Percentiles rank a stretch among this genome's conserved stretches.
These are phyloP conservation scores for Cavia porcellus DNA, from an alignment of 2,113 vertebrate genomes.

Conservation along the genomic window DNA sequence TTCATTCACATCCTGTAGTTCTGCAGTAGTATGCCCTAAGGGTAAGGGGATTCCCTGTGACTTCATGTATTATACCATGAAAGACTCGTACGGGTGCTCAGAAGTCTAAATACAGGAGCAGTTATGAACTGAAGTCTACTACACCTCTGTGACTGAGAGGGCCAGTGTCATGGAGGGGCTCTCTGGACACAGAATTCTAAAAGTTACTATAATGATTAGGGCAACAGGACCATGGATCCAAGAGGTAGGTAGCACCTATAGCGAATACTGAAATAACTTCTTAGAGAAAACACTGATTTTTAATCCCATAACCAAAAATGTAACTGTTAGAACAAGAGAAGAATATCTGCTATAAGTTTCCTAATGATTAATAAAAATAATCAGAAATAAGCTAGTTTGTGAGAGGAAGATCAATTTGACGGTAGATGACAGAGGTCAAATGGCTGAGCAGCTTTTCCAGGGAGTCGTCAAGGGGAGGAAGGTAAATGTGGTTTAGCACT, in stretches of 20 bases:
- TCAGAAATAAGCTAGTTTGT: not conserved
- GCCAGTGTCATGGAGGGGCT: conserved; percentile 72
- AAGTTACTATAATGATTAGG: conserved; percentile 22
- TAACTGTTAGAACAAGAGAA: conserved; percentile 23
- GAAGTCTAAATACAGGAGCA: conserved; percentile 65
- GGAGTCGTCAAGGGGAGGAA: not conserved
- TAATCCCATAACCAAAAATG: not conserved
- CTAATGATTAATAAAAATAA: conserved; percentile 25
- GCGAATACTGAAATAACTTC: conserved; percentile 53
- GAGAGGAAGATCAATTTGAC: not conserved
- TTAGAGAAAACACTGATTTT: conserved; percentile 40
- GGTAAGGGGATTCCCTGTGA: conserved; percentile 80
- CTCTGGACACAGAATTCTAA: conserved; percentile 56
- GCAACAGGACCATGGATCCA: conserved; percentile 1
- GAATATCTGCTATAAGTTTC: conserved; percentile 18
- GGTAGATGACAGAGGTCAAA: not conserved
- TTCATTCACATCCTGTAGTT: conserved; percentile 80
- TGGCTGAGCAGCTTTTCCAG: not conserved
- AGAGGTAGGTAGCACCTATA: conserved; percentile 73
- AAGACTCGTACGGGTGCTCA: conserved; percentile 75
- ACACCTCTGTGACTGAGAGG: conserved; percentile 75
- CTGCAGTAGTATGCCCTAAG: conserved; percentile 85
- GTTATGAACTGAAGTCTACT: conserved; percentile 55
- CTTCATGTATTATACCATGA: conserved; percentile 79
- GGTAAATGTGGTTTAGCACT: not conserved